Evolutionary conservation across 2,888 invertebrate genomes (phyloP).

Genomic region (Emesis castigata): DNA sequence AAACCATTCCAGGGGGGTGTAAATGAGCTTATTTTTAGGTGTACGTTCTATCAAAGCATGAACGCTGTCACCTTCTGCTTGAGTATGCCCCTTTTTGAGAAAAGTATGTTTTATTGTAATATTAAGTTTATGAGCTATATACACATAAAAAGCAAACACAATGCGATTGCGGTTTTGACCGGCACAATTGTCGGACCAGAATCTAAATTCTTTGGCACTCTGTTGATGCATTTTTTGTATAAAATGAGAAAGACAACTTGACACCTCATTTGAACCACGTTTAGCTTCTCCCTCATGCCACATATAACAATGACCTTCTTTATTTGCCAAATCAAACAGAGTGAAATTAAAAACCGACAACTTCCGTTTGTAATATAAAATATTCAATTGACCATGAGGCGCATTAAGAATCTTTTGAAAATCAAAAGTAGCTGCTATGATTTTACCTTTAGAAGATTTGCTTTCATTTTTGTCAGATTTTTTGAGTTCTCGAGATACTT

Average conservation of each 20-base stretch:
- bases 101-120: neutral
- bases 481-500: neutral
- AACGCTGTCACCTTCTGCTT: neutral
- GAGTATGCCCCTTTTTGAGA: neutral
- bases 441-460: neutral
- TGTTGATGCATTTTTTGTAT: no score
- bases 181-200: no score
- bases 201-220: no score
- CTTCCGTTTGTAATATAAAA: neutral
- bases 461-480: neutral
- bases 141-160: neutral
- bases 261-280: no score
- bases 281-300: neutral
- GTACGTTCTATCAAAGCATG: constrained; percentile 30
- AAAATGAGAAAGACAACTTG: no score
- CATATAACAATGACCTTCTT: neutral
- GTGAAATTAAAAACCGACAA: neutral
- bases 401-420: neutral
- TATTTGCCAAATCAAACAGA: neutral
- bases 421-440: neutral
- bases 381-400: neutral
- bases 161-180: no score
- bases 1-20: constrained; percentile 30
- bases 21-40: constrained; percentile 40
- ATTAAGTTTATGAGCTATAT: neutral